Conservation (phyloP, 2,797 vertebrate species). For the Selene dorsalis region DNA sequence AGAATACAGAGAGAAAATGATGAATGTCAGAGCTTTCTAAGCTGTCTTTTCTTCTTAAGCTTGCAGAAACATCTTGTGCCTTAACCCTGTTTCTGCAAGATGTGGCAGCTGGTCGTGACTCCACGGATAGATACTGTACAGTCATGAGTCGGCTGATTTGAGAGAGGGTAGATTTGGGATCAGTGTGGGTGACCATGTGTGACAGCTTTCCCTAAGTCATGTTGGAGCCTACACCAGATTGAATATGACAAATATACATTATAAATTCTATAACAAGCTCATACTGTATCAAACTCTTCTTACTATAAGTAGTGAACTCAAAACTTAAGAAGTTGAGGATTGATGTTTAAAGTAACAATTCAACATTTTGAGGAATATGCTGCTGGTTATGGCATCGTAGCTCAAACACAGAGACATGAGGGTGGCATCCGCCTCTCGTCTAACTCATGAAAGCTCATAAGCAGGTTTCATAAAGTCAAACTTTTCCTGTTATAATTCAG, state of each 20-base stretch:
- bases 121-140: slow-evolving; percentile 41
- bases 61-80: slow-evolving; percentile 59
- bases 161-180: slow-evolving; percentile 58
- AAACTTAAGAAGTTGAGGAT: not conserved
- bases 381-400: not conserved
- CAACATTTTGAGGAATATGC: not conserved
- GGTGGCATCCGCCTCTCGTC: slow-evolving; percentile 2
- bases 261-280: slow-evolving; percentile 7
- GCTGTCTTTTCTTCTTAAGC: slow-evolving; percentile 70
- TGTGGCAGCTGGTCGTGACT: slow-evolving; percentile 58
- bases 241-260: slow-evolving; percentile 23
- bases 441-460: not conserved
- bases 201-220: slow-evolving; percentile 51
- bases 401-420: not conserved
- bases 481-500: not conserved
- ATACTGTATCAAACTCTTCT: not conserved
- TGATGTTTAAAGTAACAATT: not conserved
- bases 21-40: slow-evolving; percentile 73
- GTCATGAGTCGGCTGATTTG: slow-evolving; percentile 69
- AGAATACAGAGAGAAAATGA: slow-evolving; percentile 68
- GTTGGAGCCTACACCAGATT: slow-evolving; percentile 15
- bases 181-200: slow-evolving; percentile 36
- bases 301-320: not conserved
- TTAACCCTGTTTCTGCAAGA: slow-evolving; percentile 62
- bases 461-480: not conserved